A percentile compares a stretch with the other conserved stretches of the same genome.
Conservation (phyloP, 2,888 invertebrate genomes). For the Pachydiplax longipennis region DNA sequence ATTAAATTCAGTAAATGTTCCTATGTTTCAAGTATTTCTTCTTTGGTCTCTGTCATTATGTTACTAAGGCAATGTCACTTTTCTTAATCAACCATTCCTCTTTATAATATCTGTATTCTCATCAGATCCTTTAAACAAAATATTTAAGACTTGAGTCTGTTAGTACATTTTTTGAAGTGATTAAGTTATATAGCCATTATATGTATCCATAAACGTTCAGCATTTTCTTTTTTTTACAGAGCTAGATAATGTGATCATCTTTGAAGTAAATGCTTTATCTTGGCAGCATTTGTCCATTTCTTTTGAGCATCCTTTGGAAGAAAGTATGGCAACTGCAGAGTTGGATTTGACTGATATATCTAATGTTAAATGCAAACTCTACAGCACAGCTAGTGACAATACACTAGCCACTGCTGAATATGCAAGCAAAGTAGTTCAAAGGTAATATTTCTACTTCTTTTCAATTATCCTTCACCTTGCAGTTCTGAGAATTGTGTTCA, state of each 20-base stretch:
- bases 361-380: constrained; percentile 79
- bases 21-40: no score
- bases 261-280: constrained; percentile 90
- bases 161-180: no score
- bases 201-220: no score
- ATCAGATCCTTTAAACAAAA: no score
- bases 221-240: constrained; percentile 62
- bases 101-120: no score
- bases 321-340: constrained; percentile 92
- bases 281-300: constrained; percentile 89
- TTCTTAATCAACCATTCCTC: no score
- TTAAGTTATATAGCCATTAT: no score
- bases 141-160: no score
- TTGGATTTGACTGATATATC: constrained; percentile 84
- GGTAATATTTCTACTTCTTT: constrained; percentile 57
- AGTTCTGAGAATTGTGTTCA: neutral
- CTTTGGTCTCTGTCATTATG: no score
- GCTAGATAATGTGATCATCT: constrained; percentile 80
- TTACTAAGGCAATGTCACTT: no score
- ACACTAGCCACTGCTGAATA: constrained; percentile 62
- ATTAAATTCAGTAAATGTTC: no score
- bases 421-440: constrained; percentile 78
- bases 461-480: neutral
- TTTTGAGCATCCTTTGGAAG: constrained; percentile 91
- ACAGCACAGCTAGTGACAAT: constrained; percentile 67